Base-by-base conservation (phyloP, 2,888 invertebrate species). In the Ashinkailepas kermadecensis region DNA sequence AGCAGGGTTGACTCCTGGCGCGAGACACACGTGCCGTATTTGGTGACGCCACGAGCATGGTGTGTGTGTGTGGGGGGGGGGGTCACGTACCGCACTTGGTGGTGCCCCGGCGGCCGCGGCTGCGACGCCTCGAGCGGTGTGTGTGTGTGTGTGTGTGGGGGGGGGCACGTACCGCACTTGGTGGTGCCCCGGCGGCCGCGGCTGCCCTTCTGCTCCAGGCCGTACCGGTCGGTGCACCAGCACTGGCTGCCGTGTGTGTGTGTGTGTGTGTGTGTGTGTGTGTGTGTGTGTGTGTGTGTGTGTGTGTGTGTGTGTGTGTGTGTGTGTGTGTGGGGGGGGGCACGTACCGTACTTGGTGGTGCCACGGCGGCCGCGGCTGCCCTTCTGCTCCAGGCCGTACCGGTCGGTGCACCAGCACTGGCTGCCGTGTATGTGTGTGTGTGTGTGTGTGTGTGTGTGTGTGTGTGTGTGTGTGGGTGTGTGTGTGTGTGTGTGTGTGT, bases 371-470 rank as follows among this genome's bases (percentile, higher is more conserved):
- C 25, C 39, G 87, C 95, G 92, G 85, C 95, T 93, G 87, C 94
- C 94, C 85, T 95, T 91, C 86, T 92, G 92, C 89, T 95, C 95
- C 79, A 93, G 94, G 82, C 96, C 96, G 88, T 95, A 95, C 87
- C 93, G 92, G 89, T 96, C 95, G 85, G 95, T 95, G 89, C 95
- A 96, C 96, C 96, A 96, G 89, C 96, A 96, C 87, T 95, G 92
- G 84, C 94, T 93, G 85, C 91, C 91, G 89, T 95, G 95, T n/a
- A n/a, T n/a, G 62, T 65, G 11, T 70, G 18, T 18, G 13, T 15
- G 70, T 57, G 1, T 54, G 7, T n/a, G 62, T 65, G 11, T 70
- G 18, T 18, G 13, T 15, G 70, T 57, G 1, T 54, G 7, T n/a
- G n/a, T n/a, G 62, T 65, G 11, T 70, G 18, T 18, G 13, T 15